Percentiles rank a stretch among this genome's conserved stretches.
Evolutionary conservation across 2,113 vertebrate species (phyloP).

Genomic region (Sciurus niger): DNA sequence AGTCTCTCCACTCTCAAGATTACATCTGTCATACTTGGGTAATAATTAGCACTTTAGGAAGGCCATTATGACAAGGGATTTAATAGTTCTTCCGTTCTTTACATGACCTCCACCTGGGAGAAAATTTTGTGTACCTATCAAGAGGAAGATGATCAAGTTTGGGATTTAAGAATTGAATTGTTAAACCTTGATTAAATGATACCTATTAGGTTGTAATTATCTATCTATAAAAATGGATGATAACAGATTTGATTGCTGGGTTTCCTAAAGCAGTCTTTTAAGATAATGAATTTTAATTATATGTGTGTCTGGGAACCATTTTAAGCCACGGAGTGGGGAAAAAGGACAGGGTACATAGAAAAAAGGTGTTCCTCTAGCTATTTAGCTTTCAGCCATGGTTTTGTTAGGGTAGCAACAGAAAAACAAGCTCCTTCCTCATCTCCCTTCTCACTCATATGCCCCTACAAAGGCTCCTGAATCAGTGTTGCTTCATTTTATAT

Average conservation of each 20-base stretch:
- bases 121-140: constrained; percentile 72
- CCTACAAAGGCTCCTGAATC: background rate
- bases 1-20: background rate
- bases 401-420: constrained; percentile 14
- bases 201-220: constrained; percentile 79
- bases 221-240: constrained; percentile 74
- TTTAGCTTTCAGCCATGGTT: background rate
- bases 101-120: constrained; percentile 59
- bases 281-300: constrained; percentile 80
- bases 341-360: constrained; percentile 53
- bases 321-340: constrained; percentile 41
- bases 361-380: constrained; percentile 25
- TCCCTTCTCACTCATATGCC: rapidly evolving
- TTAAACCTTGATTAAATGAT: constrained; percentile 79
- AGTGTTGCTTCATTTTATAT: background rate
- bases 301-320: constrained; percentile 71
- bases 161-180: constrained; percentile 77
- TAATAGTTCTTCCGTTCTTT: constrained; percentile 64
- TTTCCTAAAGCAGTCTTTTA: constrained; percentile 79
- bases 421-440: background rate
- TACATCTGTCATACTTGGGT: constrained; percentile 65
- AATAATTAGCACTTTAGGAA: constrained; percentile 67
- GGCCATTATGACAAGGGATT: constrained; percentile 62
- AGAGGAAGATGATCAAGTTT: constrained; percentile 77
- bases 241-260: constrained; percentile 70